Conservation (phyloP, 2,113 vertebrate genomes). For the Lycocorax pyrrhopterus region DNA sequence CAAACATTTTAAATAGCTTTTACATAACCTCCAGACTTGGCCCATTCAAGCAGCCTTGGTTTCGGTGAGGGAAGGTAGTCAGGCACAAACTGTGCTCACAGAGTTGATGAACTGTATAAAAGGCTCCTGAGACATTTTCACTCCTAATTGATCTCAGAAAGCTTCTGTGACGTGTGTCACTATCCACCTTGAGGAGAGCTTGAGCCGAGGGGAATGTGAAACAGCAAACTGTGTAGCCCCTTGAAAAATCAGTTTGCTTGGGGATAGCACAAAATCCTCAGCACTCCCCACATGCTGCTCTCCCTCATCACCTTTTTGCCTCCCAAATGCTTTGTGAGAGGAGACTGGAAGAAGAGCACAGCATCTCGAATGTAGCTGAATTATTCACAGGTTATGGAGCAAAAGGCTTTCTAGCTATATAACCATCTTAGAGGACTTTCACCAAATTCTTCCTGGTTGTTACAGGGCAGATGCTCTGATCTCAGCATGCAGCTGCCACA, state of each 20-base stretch:
- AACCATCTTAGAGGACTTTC: background rate
- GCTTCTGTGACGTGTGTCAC: background rate
- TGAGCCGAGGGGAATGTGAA: background rate
- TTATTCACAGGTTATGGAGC: background rate
- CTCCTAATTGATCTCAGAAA: background rate
- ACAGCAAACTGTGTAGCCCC: background rate
- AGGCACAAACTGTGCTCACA: background rate
- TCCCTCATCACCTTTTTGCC: background rate
- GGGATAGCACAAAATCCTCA: background rate
- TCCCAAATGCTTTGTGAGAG: background rate
- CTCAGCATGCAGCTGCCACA: background rate
- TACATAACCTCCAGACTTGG: background rate
- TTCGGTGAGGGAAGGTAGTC: background rate
- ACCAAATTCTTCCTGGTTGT: background rate
- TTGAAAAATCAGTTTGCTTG: background rate
- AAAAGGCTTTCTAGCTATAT: background rate
- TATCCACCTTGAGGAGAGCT: background rate
- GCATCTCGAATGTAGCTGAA: background rate
- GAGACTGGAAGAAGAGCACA: background rate
- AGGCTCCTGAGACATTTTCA: slow-evolving; percentile 7
- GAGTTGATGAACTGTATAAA: slow-evolving; percentile 30
- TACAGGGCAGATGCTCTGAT: background rate
- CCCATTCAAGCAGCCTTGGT: background rate
- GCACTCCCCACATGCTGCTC: background rate
- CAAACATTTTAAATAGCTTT: background rate